phyloP scores from a whole-genome alignment of 2,888 invertebrate genomes.

The Ochlodes sylvanus region DNA sequence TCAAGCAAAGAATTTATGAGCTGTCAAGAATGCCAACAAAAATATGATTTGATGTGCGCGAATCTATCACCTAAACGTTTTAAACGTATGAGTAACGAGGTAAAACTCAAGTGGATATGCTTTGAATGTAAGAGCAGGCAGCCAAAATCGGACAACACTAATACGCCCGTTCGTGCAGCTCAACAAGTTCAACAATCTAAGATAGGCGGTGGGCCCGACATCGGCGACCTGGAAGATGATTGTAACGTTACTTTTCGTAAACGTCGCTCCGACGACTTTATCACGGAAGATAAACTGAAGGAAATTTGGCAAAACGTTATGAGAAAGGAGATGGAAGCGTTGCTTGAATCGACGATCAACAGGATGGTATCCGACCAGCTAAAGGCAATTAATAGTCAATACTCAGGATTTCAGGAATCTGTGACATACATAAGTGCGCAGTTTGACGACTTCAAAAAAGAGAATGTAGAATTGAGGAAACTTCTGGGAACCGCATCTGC shows the following conservation, averaged over 20 bases:
- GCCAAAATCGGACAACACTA: constrained; percentile 19
- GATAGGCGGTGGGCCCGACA: neutral
- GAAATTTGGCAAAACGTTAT: neutral
- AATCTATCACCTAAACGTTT: constrained; percentile 9
- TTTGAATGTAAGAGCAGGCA: constrained; percentile 21
- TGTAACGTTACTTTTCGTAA: neutral
- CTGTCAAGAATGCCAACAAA: neutral
- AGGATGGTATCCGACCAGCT: neutral
- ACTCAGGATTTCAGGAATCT: constrained; percentile 3
- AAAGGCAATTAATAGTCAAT: neutral
- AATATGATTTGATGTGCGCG: constrained; percentile 4
- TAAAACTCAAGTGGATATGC: constrained; percentile 22
- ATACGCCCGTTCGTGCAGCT: constrained; percentile 18
- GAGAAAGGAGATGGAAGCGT: neutral
- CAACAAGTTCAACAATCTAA: neutral
- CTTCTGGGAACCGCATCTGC: neutral
- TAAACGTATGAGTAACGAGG: constrained; percentile 14
- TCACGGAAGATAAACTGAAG: neutral
- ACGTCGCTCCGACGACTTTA: neutral
- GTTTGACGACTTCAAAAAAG: constrained; percentile 22
- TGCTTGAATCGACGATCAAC: neutral
- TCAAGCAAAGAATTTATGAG: neutral
- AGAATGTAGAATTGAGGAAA: neutral
- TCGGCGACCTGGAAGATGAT: neutral
- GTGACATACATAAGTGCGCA: constrained; percentile 4